phyloP scores from a whole-genome alignment of 1,140 invertebrate genomes.

The Cotesia chilonis region DNA sequence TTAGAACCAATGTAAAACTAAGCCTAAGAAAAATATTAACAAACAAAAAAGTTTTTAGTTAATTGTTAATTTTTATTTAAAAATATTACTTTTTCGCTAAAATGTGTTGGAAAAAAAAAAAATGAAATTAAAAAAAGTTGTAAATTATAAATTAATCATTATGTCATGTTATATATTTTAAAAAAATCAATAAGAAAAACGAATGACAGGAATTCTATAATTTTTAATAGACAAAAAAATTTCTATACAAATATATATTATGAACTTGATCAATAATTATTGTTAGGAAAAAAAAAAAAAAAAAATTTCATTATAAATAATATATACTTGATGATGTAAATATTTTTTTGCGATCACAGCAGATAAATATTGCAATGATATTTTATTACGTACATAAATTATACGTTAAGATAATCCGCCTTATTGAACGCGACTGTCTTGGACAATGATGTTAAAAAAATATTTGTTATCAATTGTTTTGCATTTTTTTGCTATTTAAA shows the following conservation, averaged over 20 bases:
- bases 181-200: too few relatives aligned
- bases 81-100: not conserved
- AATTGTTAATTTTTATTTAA: not conserved
- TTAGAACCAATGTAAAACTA: too few relatives aligned
- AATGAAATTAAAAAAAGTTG: not conserved
- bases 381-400: conserved; percentile 10
- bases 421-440: not conserved
- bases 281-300: not conserved
- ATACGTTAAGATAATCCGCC: conserved; percentile 21
- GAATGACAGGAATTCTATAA: too few relatives aligned
- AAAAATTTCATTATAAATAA: not conserved
- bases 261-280: too few relatives aligned
- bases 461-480: too few relatives aligned
- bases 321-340: not conserved
- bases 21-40: too few relatives aligned
- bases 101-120: not conserved
- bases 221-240: too few relatives aligned
- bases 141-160: not conserved
- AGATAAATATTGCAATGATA: not conserved
- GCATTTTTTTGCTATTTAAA: too few relatives aligned
- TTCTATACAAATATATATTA: too few relatives aligned
- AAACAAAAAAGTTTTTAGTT: too few relatives aligned
- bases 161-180: not conserved
- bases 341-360: conserved; percentile 19
- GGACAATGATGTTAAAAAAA: too few relatives aligned